These are phyloP conservation scores for Helostoma temminkii DNA, from an alignment of 2,797 vertebrate species.

Conservation along the genomic window DNA sequence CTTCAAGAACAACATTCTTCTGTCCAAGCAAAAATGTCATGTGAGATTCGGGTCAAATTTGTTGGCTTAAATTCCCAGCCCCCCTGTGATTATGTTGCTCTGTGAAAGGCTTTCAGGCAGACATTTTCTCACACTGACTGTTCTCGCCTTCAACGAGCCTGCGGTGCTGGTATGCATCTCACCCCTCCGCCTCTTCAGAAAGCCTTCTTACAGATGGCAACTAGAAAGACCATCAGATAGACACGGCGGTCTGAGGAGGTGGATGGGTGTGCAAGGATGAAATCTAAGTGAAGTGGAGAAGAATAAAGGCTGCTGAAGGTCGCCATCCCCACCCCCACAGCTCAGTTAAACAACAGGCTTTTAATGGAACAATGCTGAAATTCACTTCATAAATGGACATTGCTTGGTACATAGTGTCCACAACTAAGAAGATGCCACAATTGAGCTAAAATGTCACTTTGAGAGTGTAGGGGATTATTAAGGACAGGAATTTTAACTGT, in stretches of 20 bases:
- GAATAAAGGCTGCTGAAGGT: constrained; percentile 63
- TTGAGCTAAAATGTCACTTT: constrained; percentile 19
- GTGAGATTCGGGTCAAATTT: constrained; percentile 39
- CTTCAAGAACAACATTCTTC: constrained; percentile 10
- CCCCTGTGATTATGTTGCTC: constrained; percentile 15
- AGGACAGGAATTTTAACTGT: background rate
- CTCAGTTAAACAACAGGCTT: constrained; percentile 49
- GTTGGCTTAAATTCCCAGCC: constrained; percentile 12
- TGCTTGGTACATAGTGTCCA: background rate
- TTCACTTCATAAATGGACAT: background rate
- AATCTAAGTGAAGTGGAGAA: constrained; percentile 56
- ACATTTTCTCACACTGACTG: constrained; percentile 43
- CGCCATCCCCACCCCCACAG: constrained; percentile 58
- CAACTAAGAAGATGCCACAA: background rate
- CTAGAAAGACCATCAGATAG: constrained; percentile 18
- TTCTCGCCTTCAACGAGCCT: constrained; percentile 34
- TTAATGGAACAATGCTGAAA: constrained; percentile 48
- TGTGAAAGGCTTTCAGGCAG: constrained; percentile 16
- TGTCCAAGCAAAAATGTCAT: constrained; percentile 21
- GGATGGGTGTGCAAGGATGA: constrained; percentile 40
- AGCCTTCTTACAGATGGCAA: constrained; percentile 50
- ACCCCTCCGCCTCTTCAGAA: constrained; percentile 44
- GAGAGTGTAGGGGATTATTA: background rate
- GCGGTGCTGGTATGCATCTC: constrained; percentile 25
- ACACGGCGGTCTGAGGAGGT: constrained; percentile 56